Conservation (phyloP, 1,140 invertebrate genomes). For the Druon quercuslanigerum region DNA sequence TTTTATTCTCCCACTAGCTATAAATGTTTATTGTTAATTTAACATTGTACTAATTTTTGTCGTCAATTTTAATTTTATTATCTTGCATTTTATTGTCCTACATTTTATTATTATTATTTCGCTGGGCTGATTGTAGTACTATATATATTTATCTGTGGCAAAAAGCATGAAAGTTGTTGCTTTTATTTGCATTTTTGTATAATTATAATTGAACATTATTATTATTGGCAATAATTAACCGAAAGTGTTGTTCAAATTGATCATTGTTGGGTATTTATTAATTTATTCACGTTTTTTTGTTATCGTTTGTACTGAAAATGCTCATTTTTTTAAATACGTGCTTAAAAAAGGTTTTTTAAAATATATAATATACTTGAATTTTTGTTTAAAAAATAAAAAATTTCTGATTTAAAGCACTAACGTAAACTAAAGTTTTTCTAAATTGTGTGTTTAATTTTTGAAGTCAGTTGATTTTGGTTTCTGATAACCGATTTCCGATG, state of each 20-base stretch:
- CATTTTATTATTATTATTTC: not conserved
- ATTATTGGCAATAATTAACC: not conserved
- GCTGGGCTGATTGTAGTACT: not conserved
- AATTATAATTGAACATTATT: too few species aligned
- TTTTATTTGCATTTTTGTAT: not conserved
- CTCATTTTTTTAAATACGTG: not conserved
- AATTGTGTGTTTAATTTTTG: too few species aligned
- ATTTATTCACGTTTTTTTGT: not conserved
- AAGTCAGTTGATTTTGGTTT: too few species aligned
- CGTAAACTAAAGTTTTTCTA: too few species aligned
- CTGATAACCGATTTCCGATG: too few species aligned
- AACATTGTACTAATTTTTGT: not conserved
- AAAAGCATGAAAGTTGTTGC: not conserved
- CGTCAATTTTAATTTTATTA: conserved; percentile 7
- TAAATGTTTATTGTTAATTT: not conserved
- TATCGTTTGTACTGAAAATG: not conserved
- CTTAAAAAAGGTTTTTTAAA: too few species aligned
- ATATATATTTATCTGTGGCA: not conserved
- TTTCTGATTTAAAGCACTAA: too few species aligned
- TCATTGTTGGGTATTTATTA: not conserved
- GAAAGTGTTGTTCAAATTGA: not conserved
- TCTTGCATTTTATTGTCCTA: not conserved
- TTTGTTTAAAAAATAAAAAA: too few species aligned
- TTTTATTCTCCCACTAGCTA: too few species aligned
- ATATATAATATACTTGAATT: too few species aligned